Base-by-base conservation (phyloP, 2,113 vertebrate species). In the Puntigrus tetrazona region DNA sequence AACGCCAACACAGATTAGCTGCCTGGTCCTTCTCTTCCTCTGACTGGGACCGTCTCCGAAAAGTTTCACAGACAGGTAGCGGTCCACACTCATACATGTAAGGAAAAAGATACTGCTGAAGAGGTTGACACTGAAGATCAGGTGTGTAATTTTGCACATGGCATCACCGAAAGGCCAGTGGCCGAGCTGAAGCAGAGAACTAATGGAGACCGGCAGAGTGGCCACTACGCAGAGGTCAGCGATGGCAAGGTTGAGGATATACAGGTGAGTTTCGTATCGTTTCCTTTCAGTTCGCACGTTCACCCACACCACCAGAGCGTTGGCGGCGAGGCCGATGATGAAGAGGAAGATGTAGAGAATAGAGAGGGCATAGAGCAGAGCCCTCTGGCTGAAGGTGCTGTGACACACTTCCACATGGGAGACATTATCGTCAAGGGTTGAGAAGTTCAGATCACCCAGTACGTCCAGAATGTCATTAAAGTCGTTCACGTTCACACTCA, bases 81-180 rank as follows among this genome's bases (percentile, higher is more conserved):
- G 95, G 91, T 97, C 96, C 88, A 96, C 93, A 0, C 96, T 97
- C 96, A 97, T 97, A 90, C 96, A 97, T 0, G 95, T 90, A 52
- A 98, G 94, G 92, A 98, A 98, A 91, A 98, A 97, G 93, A 98
- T 98, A 92, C 97, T 98, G 86, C 96, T 84, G 11, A 96, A 97
- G 36, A 97, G 93, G 92, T 97, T 98, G 92, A 97, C 94, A 87
- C 95, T 96, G 92, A 97, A 98, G 82, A 98, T 91, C 80, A 98
- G 94, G 89, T 98, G 97, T 0, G 95, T 95, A 87, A 96, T 83
- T 90, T 98, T 97, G 91, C 97, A 98, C 0, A 94, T 92, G 85
- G 94, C 91, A 84, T 96, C 94, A 0, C 97, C 96, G 89, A 98
- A 96, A 20, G 95, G 91, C 97, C 97, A 98, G 89, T 94, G 95